These are phyloP conservation scores for Pseudomyrmex dendroicus DNA, from an alignment of 1,140 invertebrate species.

Conservation along the genomic window DNA sequence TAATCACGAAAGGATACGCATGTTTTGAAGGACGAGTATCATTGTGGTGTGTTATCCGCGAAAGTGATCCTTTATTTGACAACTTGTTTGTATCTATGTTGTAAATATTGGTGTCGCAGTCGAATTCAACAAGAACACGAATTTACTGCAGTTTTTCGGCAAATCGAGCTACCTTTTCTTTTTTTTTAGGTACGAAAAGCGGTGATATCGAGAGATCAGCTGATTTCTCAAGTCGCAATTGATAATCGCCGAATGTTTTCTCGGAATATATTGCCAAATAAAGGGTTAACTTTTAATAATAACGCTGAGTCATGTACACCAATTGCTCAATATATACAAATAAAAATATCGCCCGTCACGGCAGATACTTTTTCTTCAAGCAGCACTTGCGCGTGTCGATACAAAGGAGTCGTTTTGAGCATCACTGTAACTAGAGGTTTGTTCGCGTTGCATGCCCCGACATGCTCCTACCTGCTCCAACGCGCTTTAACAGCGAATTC, in stretches of 20 bases:
- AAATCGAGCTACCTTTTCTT: neutral
- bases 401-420: neutral
- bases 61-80: neutral
- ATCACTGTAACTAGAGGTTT: neutral
- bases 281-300: neutral
- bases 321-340: constrained; percentile 16
- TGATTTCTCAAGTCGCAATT: neutral
- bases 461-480: too few relatives aligned
- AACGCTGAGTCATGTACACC: neutral
- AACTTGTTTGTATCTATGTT: neutral
- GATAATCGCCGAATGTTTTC: neutral
- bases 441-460: too few relatives aligned
- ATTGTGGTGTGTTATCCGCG: neutral
- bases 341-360: neutral
- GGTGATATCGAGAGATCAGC: neutral
- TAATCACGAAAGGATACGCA: neutral
- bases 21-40: neutral
- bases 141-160: neutral
- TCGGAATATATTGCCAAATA: neutral
- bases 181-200: neutral
- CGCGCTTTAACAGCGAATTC: too few relatives aligned
- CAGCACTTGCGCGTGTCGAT: neutral
- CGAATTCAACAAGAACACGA: neutral
- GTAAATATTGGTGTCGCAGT: neutral
- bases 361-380: neutral